Evolutionary conservation across 1,140 invertebrate species (phyloP).

Genomic region (Nebria ingens): DNA sequence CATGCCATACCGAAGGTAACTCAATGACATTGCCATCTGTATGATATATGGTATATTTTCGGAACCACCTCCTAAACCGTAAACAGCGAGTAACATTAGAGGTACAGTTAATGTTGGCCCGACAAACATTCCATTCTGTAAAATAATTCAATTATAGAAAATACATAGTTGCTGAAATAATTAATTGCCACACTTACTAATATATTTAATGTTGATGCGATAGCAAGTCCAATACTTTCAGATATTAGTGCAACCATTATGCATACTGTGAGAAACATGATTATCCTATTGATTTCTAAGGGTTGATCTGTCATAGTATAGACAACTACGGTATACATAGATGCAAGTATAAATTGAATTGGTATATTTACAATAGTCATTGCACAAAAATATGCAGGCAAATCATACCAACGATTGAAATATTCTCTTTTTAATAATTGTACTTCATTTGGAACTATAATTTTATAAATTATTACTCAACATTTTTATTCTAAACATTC

Average conservation of each 20-base stretch:
- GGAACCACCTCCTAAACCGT: slow-evolving; percentile 59
- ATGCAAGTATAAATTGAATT: slow-evolving; percentile 56
- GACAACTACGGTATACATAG: slow-evolving; percentile 69
- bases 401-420: slow-evolving; percentile 87
- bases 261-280: slow-evolving; percentile 56
- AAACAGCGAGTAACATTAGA: slow-evolving; percentile 63
- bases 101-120: slow-evolving; percentile 64
- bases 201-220: slow-evolving; percentile 57
- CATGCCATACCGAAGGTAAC: slow-evolving; percentile 61
- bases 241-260: slow-evolving; percentile 59
- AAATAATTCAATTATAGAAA: not conserved
- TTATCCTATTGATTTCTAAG: slow-evolving; percentile 59
- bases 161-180: not conserved
- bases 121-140: slow-evolving; percentile 68
- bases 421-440: slow-evolving; percentile 79
- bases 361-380: slow-evolving; percentile 65
- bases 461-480: slow-evolving; percentile 4
- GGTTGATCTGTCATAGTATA: slow-evolving; percentile 83
- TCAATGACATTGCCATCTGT: slow-evolving; percentile 66
- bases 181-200: slow-evolving; percentile 46
- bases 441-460: slow-evolving; percentile 77
- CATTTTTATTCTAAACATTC: not conserved
- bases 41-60: slow-evolving; percentile 52
- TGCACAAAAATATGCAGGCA: slow-evolving; percentile 83
- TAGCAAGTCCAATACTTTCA: slow-evolving; percentile 61